Base-by-base conservation (phyloP, 2,888 invertebrate species). In the Petrolisthes manimaculis region DNA sequence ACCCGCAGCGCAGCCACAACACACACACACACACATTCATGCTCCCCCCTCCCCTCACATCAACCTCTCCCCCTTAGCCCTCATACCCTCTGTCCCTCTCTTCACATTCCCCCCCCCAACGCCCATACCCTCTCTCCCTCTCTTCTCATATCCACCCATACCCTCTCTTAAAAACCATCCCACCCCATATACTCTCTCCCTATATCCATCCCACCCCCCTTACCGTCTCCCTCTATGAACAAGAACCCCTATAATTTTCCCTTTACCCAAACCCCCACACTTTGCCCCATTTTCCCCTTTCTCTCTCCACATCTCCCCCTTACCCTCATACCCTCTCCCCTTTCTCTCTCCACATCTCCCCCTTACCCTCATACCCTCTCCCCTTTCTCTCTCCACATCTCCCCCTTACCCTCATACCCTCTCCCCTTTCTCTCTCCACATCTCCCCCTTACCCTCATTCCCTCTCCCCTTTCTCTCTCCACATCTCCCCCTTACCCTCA, bases 1-100 rank as follows among this genome's bases (percentile, higher is more conserved):
- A 61, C 61, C 61, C 61, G 61, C 61, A 61, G 61, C 61, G 61
- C 61, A 61, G 61, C 61, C 61, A 61, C 61, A 61, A 61, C 61
- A 61, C 61, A 61, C 61, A 61, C 18, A 18, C 12, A 9, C 61
- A 9, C 18, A 12, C 9, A 61, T 18, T 3, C 61, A 9, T 18
- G 12, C 61, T 18, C 61, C 61, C 61, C 61, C 18, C 9, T 18
- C 61, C 9, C 61, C 1, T 61, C 61, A 1, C 37, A 37, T 37
- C 37, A 37, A 37, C 37, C 37, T 37, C 37, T 37, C 37, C 37
- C 37, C 37, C 37, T 37, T 2, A 37, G 37, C 37, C 37, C 61
- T 61, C 18, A 12, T 18, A 61, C 61, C 18, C 61, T 61, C 61
- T 9, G 12, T 18, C 61, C 61, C 37, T 37, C 37, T 37, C 37